Evolutionary conservation across 2,113 vertebrate genomes (phyloP).

Genomic region (Ptyas mucosa): DNA sequence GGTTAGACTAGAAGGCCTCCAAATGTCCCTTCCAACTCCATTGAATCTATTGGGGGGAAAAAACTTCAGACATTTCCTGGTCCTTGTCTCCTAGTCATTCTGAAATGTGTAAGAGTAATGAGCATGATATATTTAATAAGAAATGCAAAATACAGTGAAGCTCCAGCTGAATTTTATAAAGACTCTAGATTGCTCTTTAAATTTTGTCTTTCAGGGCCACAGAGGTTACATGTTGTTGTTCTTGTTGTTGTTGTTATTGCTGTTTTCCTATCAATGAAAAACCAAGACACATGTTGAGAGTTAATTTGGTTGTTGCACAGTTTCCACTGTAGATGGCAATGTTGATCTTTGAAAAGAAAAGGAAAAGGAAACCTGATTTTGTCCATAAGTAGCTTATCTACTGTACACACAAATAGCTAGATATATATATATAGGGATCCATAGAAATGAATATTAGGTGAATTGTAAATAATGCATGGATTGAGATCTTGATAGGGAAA

Average conservation of each 20-base stretch:
- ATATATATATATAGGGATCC: background rate
- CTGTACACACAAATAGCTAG: constrained; percentile 15
- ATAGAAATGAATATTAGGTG: constrained; percentile 30
- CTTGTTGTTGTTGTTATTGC: background rate
- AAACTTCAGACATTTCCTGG: background rate
- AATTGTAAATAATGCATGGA: constrained; percentile 59
- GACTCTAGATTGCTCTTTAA: background rate
- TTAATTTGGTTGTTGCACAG: constrained; percentile 3
- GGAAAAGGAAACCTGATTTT: background rate
- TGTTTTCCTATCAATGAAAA: background rate
- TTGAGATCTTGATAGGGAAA: constrained; percentile 61
- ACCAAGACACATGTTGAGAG: background rate
- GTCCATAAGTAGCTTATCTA: background rate
- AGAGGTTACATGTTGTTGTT: background rate
- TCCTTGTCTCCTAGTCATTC: background rate
- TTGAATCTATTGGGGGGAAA: background rate
- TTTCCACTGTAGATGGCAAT: constrained; percentile 71
- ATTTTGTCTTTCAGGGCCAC: background rate
- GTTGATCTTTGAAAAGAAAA: constrained; percentile 63
- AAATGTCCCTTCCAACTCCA: no score
- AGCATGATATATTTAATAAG: background rate
- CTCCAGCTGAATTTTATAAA: background rate
- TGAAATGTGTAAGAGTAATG: background rate
- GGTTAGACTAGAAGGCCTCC: no score
- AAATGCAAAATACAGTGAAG: background rate